Evolutionary conservation across 1,140 invertebrate genomes (phyloP).

Genomic region (Helicorthomorpha holstii): DNA sequence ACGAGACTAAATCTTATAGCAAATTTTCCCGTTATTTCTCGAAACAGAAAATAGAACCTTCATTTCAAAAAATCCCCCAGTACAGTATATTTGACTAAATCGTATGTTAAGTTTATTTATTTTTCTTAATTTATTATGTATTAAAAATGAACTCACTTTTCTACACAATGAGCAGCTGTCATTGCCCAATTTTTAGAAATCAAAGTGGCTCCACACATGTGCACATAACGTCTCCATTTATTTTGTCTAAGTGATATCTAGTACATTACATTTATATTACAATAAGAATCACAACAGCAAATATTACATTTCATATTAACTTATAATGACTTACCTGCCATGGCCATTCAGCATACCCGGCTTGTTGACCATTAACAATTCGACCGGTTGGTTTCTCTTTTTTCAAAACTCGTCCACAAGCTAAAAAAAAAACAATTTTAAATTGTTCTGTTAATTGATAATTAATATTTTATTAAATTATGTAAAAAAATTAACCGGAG

Average conservation of each 20-base stretch:
- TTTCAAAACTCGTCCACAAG: slow-evolving; percentile 3
- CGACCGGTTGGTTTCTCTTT: slow-evolving; percentile 24
- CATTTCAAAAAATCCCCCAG: too few species aligned
- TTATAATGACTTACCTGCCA: slow-evolving; percentile 45
- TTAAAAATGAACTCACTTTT: slow-evolving; percentile 42
- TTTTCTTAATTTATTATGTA: not conserved
- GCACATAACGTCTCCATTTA: slow-evolving; percentile 48
- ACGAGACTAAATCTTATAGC: too few species aligned
- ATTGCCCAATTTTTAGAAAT: slow-evolving; percentile 93
- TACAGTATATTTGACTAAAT: too few species aligned
- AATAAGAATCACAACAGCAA: slow-evolving; percentile 22
- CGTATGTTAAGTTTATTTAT: not conserved
- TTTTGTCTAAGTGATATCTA: slow-evolving; percentile 20
- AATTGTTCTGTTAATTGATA: too few species aligned
- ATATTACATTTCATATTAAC: not conserved
- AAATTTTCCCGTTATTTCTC: too few species aligned
- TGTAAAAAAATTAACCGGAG: slow-evolving; percentile 1
- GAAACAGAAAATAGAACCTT: too few species aligned
- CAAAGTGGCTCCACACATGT: slow-evolving; percentile 87
- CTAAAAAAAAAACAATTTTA: slow-evolving; percentile 11
- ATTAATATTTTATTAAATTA: too few species aligned
- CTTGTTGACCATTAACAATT: slow-evolving; percentile 66
- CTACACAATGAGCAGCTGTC: slow-evolving; percentile 90
- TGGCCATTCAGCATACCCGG: slow-evolving; percentile 72
- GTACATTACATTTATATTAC: slow-evolving; percentile 2